phyloP scores from a whole-genome alignment of 64 coral and sea anemone species.

The Stichodactyla helianthus region DNA sequence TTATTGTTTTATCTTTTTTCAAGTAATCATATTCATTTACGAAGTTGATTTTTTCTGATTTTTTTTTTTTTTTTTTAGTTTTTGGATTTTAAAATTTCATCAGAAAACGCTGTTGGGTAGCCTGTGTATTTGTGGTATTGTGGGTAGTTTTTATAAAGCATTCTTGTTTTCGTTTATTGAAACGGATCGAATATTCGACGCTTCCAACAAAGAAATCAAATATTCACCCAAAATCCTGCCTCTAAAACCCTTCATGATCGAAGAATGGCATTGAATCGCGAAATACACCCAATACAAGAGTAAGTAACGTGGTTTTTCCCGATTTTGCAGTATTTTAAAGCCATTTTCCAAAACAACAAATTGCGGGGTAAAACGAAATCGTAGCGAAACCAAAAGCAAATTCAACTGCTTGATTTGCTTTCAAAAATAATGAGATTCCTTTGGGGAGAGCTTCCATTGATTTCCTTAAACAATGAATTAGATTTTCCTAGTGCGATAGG shows the following conservation, averaged over 20 bases:
- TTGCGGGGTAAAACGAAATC: not conserved
- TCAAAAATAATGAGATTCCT: not conserved
- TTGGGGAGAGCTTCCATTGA: not conserved
- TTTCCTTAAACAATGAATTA: not conserved
- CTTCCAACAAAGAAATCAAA: not conserved
- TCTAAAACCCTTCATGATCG: not conserved
- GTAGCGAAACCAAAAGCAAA: not conserved
- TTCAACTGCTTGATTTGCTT: not conserved
- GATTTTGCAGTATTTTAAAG: not conserved
- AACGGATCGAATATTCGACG: conserved; percentile 5
- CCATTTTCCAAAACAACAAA: not conserved
- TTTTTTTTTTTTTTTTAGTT: not conserved
- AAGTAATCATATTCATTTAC: not conserved
- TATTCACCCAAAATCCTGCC: not conserved
- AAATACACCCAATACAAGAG: not conserved
- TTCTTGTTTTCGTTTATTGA: not conserved
- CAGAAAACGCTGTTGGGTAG: not conserved
- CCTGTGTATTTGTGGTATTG: conserved; percentile 9
- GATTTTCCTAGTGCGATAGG: not conserved
- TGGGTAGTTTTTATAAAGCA: conserved; percentile 2
- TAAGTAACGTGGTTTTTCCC: not conserved
- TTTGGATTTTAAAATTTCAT: not conserved
- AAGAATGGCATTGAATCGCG: conserved; percentile 9
- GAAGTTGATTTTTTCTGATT: not conserved
- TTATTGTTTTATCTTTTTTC: not conserved